These are phyloP conservation scores for Psix sp. DNA, from an alignment of 1,140 invertebrate genomes.

Conservation along the genomic window DNA sequence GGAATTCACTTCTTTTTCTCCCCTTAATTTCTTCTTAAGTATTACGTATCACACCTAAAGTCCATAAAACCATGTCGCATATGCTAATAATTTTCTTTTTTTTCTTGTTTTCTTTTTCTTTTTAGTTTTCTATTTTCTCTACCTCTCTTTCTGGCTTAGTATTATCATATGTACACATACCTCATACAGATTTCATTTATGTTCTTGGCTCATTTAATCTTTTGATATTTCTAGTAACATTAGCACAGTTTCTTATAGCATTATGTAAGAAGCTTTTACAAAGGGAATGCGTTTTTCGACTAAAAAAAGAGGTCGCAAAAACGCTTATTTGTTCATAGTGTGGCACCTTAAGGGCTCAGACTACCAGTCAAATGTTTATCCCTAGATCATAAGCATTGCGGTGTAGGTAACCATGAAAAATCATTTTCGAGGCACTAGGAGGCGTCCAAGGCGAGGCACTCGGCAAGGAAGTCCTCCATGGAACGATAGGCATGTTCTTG, in stretches of 20 bases:
- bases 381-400: conserved; percentile 64
- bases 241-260: conserved; percentile 49
- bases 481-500: conserved; percentile 89
- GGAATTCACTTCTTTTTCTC: conserved; percentile 17
- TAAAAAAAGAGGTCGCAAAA: conserved; percentile 28
- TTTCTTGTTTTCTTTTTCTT: conserved; percentile 24
- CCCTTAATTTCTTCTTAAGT: conserved; percentile 38
- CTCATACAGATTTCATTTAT: no score
- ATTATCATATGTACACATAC: no score
- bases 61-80: conserved; percentile 39
- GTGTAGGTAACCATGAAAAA: conserved; percentile 71
- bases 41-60: conserved; percentile 52
- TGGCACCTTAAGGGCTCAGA: conserved; percentile 28
- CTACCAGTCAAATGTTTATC: conserved; percentile 52
- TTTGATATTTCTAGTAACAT: conserved; percentile 51
- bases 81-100: conserved; percentile 32
- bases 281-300: conserved; percentile 35
- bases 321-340: conserved; percentile 23
- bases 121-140: conserved; percentile 8
- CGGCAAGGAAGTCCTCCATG: conserved; percentile 89
- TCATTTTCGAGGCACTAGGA: conserved; percentile 76
- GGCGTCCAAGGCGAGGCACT: conserved; percentile 90
- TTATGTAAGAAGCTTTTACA: conserved; percentile 47
- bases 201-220: conserved; percentile 21
- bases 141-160: no score